Evolutionary conservation across 2,797 vertebrate genomes (phyloP), one percentile per base, ranked within the genome.

Genomic region (Etheostoma perlongum): DNA sequence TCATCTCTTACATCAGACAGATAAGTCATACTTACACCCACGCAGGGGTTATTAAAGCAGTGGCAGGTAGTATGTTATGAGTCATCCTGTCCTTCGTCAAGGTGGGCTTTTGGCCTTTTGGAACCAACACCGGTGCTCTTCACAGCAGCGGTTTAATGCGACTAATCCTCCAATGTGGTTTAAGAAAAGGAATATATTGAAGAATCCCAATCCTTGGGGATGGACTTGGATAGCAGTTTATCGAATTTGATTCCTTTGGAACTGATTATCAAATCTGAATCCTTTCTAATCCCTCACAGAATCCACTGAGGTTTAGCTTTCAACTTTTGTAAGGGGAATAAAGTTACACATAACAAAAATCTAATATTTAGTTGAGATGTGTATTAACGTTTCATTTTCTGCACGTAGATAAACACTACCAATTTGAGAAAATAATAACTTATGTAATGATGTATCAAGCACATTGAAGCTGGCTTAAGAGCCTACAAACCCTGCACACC

Each of bases 1-100:
- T 85, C 64, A 46, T 79, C 67, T 84, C 61, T 59, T 66, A 47
- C 73, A 53, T 67, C 81, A 40, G 77, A 84, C 82, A 84, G 78
- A 83, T 75, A 82, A 78, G 85, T 92, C 82, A 84, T 84, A 91
- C 90, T 88, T 81, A 89, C 74, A 72, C 60, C 78, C 55, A 75
- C 67, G 69, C 10, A 66, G 72, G 4, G 72, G 76, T 89, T 82
- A 86, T 81, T 89, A 87, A 86, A 90, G 84, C 64, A 42, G 72
- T 21, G 2, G 75, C 68, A 67, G 64, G 74, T 77, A 62, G 53
- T 68, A 48, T 64, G 79, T 76, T 82, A 82, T 72, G 59, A 84
- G 78, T 55, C 82, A 59, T 36, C 64, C 19, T 64, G 86, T 79
- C 80, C 82, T 84, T 77, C 59, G 69, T 85, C 76, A 81, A 86